Base-by-base conservation (phyloP, 2,113 vertebrate genomes). In the Heteronetta atricapilla region DNA sequence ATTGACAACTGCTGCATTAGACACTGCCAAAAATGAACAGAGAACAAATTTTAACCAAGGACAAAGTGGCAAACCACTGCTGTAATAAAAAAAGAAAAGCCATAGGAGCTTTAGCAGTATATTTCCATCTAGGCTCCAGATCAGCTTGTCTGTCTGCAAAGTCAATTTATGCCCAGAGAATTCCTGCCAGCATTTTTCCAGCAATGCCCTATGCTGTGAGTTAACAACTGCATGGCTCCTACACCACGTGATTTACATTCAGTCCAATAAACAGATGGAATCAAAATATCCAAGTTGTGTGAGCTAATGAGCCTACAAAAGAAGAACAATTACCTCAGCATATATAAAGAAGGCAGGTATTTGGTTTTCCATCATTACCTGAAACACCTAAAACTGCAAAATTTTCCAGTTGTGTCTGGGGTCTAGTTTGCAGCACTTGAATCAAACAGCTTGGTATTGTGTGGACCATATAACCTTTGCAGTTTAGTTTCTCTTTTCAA, bases 31-130 rank as follows among this genome's bases (percentile, higher is more conserved):
- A 93, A 96, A 86, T 70, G 48, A 95, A 86, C 10, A 50, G 48
- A 81, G 92, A 88, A 33, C 88, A 93, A 84, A 86, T 96, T 93
- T 90, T 53, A 92, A 46, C 69, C 95, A 94, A 97, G 94, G 95
- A 96, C 93, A 79, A 86, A 94, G 8, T 77, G 90, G 66, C 76
- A 90, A 26, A 58, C 11, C 52, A 58, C 44, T 94, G 73, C 44
- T 81, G 44, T 53, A 83, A 81, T 25, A 59, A 77, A 29, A 16
- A 60, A 36, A 56, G 17, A 66, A 26, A 19, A 68, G 40, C 60
- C 44, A 66, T 33, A 82, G 90, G 48, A 89, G 36, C 53, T 86
- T 73, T 58, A 83, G 74, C 86, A 91, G 82, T 75, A 5, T 52
- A 90, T 93, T 96, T 86, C 56, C 33, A 76, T 88, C 60, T 68